Evolutionary conservation across 35 echinoderm and acorn worm genomes (phyloP), one percentile per base, ranked within the genome.

Genomic region (Diadema setosum): DNA sequence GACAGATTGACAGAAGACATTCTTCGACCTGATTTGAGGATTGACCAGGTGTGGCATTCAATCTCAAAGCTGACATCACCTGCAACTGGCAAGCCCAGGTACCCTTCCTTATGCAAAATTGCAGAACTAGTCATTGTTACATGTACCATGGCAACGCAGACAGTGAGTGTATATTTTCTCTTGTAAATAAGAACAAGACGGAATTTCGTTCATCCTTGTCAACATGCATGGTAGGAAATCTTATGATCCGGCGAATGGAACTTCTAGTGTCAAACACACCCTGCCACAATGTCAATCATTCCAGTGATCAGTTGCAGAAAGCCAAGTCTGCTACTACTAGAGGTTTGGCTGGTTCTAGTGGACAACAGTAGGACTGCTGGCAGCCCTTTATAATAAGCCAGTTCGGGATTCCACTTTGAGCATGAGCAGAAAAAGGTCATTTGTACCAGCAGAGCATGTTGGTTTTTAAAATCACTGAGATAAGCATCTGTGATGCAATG

Each of bases 41-140:
- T 41, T 32, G 58, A 58, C 31, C 14, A 52, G 45, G 52, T 85
- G 33, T 85, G 83, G 83, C 21, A 85, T 85, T 35, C 36, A 69
- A 85, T 85, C 27, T 85, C 55, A 5, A 60, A 85, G 45, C 83
- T 85, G 45, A 85, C 36, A 44, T 65, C 58, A 65, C 15, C 43
- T 37, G 83, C 83, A 64, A 85, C 52, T 65, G 83, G 83, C 44
- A 58, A 46, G 2, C 41, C 81, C 42, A 57, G 43, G 49, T 83
- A 83, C 48, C 35, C 81, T 52, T 31, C 81, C 42, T 85, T 39
- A 42, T 52, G 12, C 35, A 85, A 85, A 44, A 34, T 85, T 59
- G 83, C 42, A 2, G 37, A 52, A 31, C 2, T 83, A 46, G 36
- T 85, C 27, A 34, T 85, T 33, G 55, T 85, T n/a, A n/a, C 20